These are phyloP conservation scores for Eospalax fontanierii DNA, from an alignment of 2,797 vertebrate species.

Conservation along the genomic window DNA sequence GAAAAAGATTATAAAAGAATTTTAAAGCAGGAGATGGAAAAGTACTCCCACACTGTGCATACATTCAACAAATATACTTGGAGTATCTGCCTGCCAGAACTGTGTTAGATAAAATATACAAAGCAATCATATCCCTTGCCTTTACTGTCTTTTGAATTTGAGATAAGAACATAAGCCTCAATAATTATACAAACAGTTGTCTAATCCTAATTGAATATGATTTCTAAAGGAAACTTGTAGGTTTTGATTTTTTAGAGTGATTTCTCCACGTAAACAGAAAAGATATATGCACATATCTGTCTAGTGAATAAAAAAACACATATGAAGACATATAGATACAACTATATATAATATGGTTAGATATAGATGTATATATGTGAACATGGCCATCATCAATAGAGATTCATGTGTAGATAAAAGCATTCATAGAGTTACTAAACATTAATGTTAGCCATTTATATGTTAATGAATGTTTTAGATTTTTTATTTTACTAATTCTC, in stretches of 20 bases:
- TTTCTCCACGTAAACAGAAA: too few species aligned
- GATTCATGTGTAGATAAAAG: neutral
- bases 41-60: neutral
- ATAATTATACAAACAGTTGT: neutral
- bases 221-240: neutral
- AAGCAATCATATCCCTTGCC: neutral
- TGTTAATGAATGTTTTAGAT: neutral
- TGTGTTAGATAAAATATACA: neutral
- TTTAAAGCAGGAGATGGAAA: neutral
- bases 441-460: neutral
- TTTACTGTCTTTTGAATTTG: neutral
- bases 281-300: too few species aligned
- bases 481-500: neutral
- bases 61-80: neutral
- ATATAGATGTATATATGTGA: neutral
- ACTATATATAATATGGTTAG: neutral
- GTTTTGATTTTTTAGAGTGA: neutral
- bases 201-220: neutral
- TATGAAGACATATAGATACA: neutral
- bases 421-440: neutral
- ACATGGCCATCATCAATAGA: neutral
- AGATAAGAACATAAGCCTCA: neutral
- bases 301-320: neutral
- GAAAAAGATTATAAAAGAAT: conserved; percentile 1
- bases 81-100: neutral